phyloP scores from a whole-genome alignment of 2,797 vertebrate genomes.

The Falco peregrinus region DNA sequence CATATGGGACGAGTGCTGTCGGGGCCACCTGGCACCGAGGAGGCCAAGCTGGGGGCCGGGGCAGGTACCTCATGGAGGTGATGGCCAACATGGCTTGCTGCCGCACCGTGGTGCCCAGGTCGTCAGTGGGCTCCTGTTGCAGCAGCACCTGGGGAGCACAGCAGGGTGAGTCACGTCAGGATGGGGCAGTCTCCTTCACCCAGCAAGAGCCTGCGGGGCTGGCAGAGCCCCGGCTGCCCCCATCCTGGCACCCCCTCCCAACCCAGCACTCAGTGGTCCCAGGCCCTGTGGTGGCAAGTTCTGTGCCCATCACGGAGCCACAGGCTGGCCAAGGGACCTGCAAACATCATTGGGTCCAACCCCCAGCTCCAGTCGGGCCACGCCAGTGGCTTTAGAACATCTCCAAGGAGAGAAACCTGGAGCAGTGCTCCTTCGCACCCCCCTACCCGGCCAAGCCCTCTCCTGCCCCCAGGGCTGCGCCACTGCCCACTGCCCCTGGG shows the following conservation, averaged over 20 bases:
- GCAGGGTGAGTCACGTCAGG: background rate
- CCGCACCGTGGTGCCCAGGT: background rate
- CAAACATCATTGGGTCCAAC: background rate
- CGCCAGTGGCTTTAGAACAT: no score
- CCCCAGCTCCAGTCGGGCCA: background rate
- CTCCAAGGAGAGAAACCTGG: no score
- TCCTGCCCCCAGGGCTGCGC: no score
- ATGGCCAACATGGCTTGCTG: background rate
- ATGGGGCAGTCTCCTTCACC: background rate
- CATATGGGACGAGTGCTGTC: accelerated
- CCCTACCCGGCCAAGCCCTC: no score
- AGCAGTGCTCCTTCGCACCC: no score
- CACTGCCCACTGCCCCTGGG: no score
- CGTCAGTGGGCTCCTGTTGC: no score
- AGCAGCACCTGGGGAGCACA: no score
- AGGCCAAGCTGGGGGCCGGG: background rate
- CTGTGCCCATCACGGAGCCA: background rate
- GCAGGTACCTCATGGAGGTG: background rate
- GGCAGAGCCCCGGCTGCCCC: no score
- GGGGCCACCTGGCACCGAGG: accelerated
- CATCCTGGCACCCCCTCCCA: background rate
- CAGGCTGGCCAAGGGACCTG: background rate
- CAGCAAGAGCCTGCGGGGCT: background rate
- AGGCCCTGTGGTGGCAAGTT: background rate
- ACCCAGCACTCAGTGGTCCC: background rate